Evolutionary conservation across 1,140 invertebrate genomes (phyloP).

Genomic region (Brachionus koreanus): DNA sequence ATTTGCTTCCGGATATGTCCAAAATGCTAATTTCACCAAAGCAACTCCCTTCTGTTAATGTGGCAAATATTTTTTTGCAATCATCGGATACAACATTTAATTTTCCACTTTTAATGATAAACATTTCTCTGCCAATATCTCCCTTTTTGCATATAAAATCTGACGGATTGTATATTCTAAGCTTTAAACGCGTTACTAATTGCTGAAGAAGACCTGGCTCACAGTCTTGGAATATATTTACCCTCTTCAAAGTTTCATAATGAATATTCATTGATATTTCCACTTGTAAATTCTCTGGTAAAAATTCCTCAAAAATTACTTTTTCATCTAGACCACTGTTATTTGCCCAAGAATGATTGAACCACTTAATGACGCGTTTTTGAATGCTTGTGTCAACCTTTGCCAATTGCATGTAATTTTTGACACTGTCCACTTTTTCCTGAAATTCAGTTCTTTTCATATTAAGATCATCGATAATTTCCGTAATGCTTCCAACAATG

Average conservation of each 20-base stretch:
- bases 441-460: constrained; percentile 45
- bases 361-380: constrained; percentile 47
- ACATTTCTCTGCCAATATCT: constrained; percentile 44
- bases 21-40: constrained; percentile 42
- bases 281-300: constrained; percentile 51
- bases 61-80: constrained; percentile 10
- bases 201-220: constrained; percentile 52
- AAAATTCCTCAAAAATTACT: constrained; percentile 47
- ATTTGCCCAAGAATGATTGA: constrained; percentile 47
- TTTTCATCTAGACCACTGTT: constrained; percentile 46
- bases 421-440: constrained; percentile 46
- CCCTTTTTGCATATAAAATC: constrained; percentile 53
- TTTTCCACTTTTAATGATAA: constrained; percentile 41
- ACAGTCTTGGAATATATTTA: constrained; percentile 51
- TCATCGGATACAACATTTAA: constrained; percentile 44
- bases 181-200: constrained; percentile 51
- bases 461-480: constrained; percentile 48
- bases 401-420: constrained; percentile 46
- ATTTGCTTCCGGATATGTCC: constrained; percentile 31
- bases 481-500: constrained; percentile 55
- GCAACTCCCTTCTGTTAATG: constrained; percentile 13
- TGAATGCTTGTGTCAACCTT: constrained; percentile 46
- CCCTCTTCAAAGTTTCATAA: constrained; percentile 50
- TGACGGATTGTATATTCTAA: constrained; percentile 51
- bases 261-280: constrained; percentile 54